These are phyloP conservation scores for Chitala chitala DNA, from an alignment of 2,113 vertebrate genomes.

Conservation along the genomic window DNA sequence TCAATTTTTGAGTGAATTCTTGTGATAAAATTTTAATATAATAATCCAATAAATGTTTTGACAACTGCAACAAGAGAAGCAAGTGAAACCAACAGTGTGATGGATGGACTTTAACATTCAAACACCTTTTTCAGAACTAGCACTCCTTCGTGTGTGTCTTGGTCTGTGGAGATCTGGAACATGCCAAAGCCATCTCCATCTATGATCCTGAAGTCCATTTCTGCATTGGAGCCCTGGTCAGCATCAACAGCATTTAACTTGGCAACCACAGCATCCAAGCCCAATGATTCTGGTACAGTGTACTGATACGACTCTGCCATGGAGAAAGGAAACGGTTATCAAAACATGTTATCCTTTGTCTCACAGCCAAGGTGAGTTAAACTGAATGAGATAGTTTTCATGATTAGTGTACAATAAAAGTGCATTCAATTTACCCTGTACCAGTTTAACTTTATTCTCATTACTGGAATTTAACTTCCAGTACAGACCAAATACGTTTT, in stretches of 20 bases:
- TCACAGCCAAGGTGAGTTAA: too few species aligned
- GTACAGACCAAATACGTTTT: too few species aligned
- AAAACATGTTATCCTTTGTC: not conserved
- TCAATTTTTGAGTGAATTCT: too few species aligned
- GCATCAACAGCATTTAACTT: conserved; percentile 86
- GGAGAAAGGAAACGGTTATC: conserved; percentile 27
- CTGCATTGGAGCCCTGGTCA: conserved; percentile 81
- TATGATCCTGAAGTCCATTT: conserved; percentile 93
- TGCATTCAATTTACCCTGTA: too few species aligned
- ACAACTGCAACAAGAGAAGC: too few species aligned
- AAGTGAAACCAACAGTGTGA: not conserved
- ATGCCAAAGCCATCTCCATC: conserved; percentile 79
- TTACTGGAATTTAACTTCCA: too few species aligned
- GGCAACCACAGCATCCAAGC: conserved; percentile 79
- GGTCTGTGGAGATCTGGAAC: conserved; percentile 86
- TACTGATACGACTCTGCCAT: conserved; percentile 83
- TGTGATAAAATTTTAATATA: too few species aligned
- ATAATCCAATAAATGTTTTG: too few species aligned
- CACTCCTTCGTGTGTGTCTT: conserved; percentile 86
- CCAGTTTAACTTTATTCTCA: too few species aligned
- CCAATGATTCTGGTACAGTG: conserved; percentile 81
- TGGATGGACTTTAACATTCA: not conserved
- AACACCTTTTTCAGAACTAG: conserved; percentile 83
- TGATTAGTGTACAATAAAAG: too few species aligned
- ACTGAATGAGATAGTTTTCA: too few species aligned